Conservation (phyloP, 2,113 vertebrate genomes). For the Macquaria australasica region DNA sequence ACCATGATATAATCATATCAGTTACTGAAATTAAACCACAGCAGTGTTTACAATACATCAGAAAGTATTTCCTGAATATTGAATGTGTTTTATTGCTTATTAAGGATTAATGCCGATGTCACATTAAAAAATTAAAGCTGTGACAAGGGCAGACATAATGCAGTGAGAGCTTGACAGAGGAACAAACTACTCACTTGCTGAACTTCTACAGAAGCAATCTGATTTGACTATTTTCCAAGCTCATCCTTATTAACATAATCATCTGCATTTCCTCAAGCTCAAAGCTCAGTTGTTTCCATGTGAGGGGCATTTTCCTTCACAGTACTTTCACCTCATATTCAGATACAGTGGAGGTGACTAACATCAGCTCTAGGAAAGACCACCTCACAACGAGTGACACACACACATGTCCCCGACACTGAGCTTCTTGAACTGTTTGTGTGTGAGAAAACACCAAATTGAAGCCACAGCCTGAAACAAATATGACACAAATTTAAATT, state of each 20-base stretch:
- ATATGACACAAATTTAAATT: conserved; percentile 7
- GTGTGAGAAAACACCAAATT: neutral
- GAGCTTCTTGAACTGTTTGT: neutral
- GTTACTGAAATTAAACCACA: conserved; percentile 46
- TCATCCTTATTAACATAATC: conserved; percentile 62
- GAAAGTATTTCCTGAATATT: neutral
- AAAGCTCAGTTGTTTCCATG: conserved; percentile 62
- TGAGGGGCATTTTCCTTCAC: conserved; percentile 63
- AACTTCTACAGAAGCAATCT: conserved; percentile 30
- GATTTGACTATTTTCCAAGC: conserved; percentile 75
- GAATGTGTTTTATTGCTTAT: neutral
- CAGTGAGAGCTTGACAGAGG: conserved; percentile 25
- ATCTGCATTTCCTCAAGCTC: conserved; percentile 27
- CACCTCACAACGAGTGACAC: conserved; percentile 51
- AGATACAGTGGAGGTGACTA: conserved; percentile 46
- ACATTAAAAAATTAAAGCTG: neutral
- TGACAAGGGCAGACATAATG: neutral
- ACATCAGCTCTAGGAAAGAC: conserved; percentile 68
- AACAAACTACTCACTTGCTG: conserved; percentile 65
- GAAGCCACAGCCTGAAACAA: conserved; percentile 17
- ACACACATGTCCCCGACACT: conserved; percentile 5
- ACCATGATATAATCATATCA: conserved; percentile 4
- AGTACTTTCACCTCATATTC: conserved; percentile 49
- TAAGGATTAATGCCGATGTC: conserved; percentile 2
- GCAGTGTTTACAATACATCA: conserved; percentile 27